Base-by-base conservation (phyloP, 2,113 vertebrate genomes). In the Nymphicus hollandicus region DNA sequence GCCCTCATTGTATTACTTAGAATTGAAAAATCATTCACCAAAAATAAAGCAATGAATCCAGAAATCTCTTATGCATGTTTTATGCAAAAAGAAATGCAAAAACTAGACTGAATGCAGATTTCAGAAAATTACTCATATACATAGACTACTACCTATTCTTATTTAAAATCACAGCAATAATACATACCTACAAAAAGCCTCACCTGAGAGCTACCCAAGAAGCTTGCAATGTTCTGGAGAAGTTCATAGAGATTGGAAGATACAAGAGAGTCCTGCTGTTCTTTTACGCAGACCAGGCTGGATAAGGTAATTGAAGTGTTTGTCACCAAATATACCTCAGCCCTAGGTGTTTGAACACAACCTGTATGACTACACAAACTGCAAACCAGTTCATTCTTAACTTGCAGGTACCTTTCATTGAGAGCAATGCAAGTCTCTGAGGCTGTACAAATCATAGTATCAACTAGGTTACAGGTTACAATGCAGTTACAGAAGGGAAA, bases 311-410 rank as follows among this genome's bases (percentile, higher is more conserved):
- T 6, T 31, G 43, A 86, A 92, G 96, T 89, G 55, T 82, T 97
- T 87, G 93, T 50, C 94, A 66, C 77, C 37, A 93, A 96, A 96
- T 77, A 95, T 76, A 70, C 80, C 91, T 90, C 56, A 94, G 86
- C 18, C 92, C 85, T 92, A 94, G 86, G 29, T 17, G n/a, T 94
- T 97, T 97, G 96, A 97, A 97, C 96, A 96, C 93, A 94, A 95
- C 97, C 80, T 92, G 94, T 86, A 93, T 74, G 96, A 88, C 94
- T 95, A 97, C 97, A 96, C 97, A 97, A 97, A 98, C 94, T 86
- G 96, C 84, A 96, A 93, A 95, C 92, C 90, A 89, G 83, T 71
- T 89, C 96, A 98, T 98, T 98, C 33, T 49, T 97, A 94, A 55
- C 37, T 85, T 73, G 47, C 27, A 55, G 60, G 4, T 83, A 47